Evolutionary conservation across 2,888 invertebrate species (phyloP).

Genomic region (Gonocerus acuteangulatus): DNA sequence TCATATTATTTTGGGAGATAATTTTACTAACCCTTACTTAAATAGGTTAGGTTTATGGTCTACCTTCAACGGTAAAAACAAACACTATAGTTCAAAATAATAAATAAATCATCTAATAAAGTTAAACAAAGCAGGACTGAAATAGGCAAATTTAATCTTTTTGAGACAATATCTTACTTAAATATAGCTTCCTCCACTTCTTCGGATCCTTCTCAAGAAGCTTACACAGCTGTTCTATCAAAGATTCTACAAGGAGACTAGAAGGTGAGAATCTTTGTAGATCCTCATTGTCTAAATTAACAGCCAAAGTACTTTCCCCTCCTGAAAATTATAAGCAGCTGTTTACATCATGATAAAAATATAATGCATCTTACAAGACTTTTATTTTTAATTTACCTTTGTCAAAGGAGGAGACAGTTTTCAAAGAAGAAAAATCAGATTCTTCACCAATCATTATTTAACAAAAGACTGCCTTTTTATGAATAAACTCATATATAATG

Average conservation of each 20-base stretch:
- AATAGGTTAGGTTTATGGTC: too few species aligned
- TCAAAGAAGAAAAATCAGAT: conserved; percentile 40
- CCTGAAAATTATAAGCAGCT: conserved; percentile 10
- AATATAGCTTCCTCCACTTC: conserved; percentile 55
- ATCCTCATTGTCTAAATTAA: conserved; percentile 31
- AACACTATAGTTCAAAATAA: too few species aligned
- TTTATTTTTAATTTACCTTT: conserved; percentile 13
- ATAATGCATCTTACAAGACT: not conserved
- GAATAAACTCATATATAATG: too few species aligned
- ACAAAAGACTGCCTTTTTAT: too few species aligned
- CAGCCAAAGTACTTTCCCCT: conserved; percentile 21
- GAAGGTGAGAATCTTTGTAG: conserved; percentile 45
- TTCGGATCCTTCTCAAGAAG: conserved; percentile 55
- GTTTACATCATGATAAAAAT: not conserved
- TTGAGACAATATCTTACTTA: conserved; percentile 45
- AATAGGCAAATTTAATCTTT: too few species aligned
- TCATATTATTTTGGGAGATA: too few species aligned
- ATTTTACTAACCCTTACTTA: too few species aligned
- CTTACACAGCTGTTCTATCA: conserved; percentile 60
- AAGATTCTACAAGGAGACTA: conserved; percentile 61
- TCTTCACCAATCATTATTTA: conserved; percentile 33
- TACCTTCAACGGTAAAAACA: too few species aligned
- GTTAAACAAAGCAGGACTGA: too few species aligned
- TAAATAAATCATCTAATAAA: too few species aligned
- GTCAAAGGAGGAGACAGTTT: conserved; percentile 41